Evolutionary conservation across 2,113 vertebrate species (phyloP), one percentile per base, ranked within the genome.

Genomic region (Passer domesticus): DNA sequence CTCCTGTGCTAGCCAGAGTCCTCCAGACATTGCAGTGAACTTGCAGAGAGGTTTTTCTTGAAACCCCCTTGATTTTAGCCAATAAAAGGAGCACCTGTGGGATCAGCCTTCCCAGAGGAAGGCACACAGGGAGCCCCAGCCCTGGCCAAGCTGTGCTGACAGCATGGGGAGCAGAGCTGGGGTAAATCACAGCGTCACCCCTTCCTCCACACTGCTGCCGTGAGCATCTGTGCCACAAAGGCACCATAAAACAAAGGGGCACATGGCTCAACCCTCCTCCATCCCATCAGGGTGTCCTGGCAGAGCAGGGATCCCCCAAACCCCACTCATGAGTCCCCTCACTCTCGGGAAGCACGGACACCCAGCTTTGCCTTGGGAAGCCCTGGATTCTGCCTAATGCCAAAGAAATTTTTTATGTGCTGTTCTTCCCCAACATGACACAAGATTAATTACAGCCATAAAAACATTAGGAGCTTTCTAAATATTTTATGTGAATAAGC

Each of bases 371-470:
- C 76, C 56, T 74, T 20, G 52, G 62, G 81, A 78, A 89, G 39
- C 63, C 47, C 11, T 9, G 66, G n/a, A 67, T 87, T 53, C 78
- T 39, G 14, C 35, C 41, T 67, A 33, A 33, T 70, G 79, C 79
- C 49, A 63, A 83, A 81, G 89, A 43, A 14, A 90, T 92, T 94
- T 87, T 89, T 92, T 64, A 67, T 21, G 56, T 85, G 72, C 94
- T 68, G 47, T 41, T 87, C 92, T 93, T 95, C 37, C 33, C 89
- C 92, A 80, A 83, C 30, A 8, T 2, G 92, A 91, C 91, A 72
- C 82, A 89, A 97, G 97, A 98, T 97, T 96, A 97, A 97, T 97
- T 95, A 69, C 55, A 20, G 85, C 91, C 89, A 75, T 97, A 97
- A 97, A 97, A 83, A 77, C 88, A 68, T 78, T 86, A 88, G 95